phyloP scores from a whole-genome alignment of 1,140 invertebrate species.

The Aphelinus certus region DNA sequence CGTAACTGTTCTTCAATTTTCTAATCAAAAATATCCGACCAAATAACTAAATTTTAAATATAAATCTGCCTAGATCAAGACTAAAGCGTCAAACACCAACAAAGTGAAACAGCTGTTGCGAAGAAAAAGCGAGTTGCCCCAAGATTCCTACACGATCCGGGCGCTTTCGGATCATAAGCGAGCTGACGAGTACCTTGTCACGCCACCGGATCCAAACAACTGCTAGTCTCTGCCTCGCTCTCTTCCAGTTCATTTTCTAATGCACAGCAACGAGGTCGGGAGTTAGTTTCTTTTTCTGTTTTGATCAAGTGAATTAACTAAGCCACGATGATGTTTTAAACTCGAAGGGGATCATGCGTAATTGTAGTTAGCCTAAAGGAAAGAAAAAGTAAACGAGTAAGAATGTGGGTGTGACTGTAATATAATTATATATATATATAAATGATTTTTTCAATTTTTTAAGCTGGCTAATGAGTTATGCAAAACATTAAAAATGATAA shows the following conservation, averaged over 20 bases:
- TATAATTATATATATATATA: slow-evolving; percentile 37
- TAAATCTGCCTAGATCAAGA: slow-evolving; percentile 56
- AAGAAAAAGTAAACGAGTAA: slow-evolving; percentile 9
- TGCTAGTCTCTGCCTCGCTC: slow-evolving; percentile 74
- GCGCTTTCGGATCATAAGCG: slow-evolving; percentile 92
- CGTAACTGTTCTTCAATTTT: no score
- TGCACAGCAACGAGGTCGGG: slow-evolving; percentile 61
- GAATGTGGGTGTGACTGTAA: slow-evolving; percentile 38
- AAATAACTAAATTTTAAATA: no score
- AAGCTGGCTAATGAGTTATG: slow-evolving; percentile 37
- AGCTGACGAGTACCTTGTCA: slow-evolving; percentile 85
- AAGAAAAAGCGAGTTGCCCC: slow-evolving; percentile 93
- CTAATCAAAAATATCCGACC: no score
- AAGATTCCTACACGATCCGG: slow-evolving; percentile 88
- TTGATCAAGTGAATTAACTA: slow-evolving; percentile 33
- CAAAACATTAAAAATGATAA: slow-evolving; percentile 30
- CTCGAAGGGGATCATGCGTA: slow-evolving; percentile 37
- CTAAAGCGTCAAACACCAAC: slow-evolving; percentile 67
- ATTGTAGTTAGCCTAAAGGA: slow-evolving; percentile 40
- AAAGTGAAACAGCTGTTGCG: slow-evolving; percentile 88
- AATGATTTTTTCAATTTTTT: slow-evolving; percentile 42
- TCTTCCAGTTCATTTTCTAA: slow-evolving; percentile 59
- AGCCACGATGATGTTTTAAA: slow-evolving; percentile 28
- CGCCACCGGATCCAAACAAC: slow-evolving; percentile 85
- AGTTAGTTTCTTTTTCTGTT: slow-evolving; percentile 55